Conservation (phyloP, 2,888 invertebrate species). For the Agelastica alni region DNA sequence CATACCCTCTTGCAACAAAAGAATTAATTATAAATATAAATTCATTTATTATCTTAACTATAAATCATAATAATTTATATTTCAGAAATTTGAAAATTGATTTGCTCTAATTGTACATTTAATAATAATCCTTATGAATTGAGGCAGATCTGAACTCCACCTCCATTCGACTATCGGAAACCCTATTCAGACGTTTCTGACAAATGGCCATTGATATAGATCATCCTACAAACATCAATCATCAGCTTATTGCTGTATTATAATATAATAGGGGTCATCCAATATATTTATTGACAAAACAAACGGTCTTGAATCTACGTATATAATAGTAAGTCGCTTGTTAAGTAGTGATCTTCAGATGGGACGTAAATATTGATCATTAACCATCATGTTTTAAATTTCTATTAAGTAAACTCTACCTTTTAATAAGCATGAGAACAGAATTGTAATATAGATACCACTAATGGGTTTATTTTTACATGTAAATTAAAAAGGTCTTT, state of each 20-base stretch:
- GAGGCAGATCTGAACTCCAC: slow-evolving; percentile 17
- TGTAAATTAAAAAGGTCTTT: too few species aligned
- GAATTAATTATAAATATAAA: too few species aligned
- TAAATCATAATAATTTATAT: too few species aligned
- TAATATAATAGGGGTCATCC: slow-evolving; percentile 19
- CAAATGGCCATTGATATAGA: slow-evolving; percentile 27
- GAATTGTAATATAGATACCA: too few species aligned
- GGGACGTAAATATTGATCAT: too few species aligned
- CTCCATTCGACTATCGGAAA: slow-evolving; percentile 23
- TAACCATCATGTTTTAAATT: too few species aligned
- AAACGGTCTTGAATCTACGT: slow-evolving; percentile 4
- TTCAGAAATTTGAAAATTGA: too few species aligned
- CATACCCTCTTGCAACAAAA: too few species aligned
- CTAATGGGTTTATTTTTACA: too few species aligned
- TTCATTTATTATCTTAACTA: too few species aligned
- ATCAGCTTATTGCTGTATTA: slow-evolving; percentile 23
- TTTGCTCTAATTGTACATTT: neutral
- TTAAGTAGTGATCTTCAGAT: neutral
- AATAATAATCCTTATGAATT: slow-evolving; percentile 13
- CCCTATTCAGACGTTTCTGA: slow-evolving; percentile 20
- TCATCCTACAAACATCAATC: slow-evolving; percentile 29
- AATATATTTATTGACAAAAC: slow-evolving; percentile 15
- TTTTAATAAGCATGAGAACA: too few species aligned
- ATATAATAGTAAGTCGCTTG: slow-evolving; percentile 2
- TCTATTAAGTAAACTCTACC: too few species aligned